These are phyloP conservation scores for Polypterus bichir DNA, from an alignment of 2,113 vertebrate genomes.

Conservation along the genomic window DNA sequence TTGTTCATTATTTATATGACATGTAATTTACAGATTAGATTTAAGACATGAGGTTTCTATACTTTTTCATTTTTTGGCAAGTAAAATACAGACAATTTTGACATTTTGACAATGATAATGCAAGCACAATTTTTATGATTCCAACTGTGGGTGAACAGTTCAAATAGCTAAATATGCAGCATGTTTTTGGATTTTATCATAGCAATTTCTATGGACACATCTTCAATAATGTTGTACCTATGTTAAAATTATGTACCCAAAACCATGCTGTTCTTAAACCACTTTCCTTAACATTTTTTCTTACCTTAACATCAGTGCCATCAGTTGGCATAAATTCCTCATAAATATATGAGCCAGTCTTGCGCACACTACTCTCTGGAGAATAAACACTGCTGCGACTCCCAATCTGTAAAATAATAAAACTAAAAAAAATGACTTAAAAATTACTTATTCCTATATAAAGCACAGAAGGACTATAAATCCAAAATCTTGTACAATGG, in stretches of 20 bases:
- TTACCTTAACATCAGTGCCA: conserved; percentile 94
- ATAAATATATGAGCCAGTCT: conserved; percentile 96
- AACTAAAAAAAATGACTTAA: not conserved
- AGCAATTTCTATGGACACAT: no score
- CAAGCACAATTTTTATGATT: no score
- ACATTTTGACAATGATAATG: no score
- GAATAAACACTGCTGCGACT: conserved; percentile 96
- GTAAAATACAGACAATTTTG: no score
- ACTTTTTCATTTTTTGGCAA: no score
- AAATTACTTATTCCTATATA: not conserved
- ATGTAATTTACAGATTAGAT: no score
- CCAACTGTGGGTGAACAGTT: no score
- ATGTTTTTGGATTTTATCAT: no score
- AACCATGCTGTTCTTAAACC: not conserved
- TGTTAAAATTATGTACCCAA: not conserved
- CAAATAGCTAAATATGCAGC: no score
- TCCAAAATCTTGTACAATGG: not conserved
- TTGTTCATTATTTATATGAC: no score
- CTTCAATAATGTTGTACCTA: no score
- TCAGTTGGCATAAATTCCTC: conserved; percentile 98
- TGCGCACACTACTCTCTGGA: conserved; percentile 90
- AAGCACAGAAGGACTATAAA: not conserved
- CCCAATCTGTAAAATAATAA: conserved; percentile 64
- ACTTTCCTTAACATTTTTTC: conserved; percentile 5
- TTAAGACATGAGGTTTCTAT: no score